These are phyloP conservation scores for Acanthococcus lagerstroemiae DNA, from an alignment of 2,888 invertebrate species.

Conservation along the genomic window DNA sequence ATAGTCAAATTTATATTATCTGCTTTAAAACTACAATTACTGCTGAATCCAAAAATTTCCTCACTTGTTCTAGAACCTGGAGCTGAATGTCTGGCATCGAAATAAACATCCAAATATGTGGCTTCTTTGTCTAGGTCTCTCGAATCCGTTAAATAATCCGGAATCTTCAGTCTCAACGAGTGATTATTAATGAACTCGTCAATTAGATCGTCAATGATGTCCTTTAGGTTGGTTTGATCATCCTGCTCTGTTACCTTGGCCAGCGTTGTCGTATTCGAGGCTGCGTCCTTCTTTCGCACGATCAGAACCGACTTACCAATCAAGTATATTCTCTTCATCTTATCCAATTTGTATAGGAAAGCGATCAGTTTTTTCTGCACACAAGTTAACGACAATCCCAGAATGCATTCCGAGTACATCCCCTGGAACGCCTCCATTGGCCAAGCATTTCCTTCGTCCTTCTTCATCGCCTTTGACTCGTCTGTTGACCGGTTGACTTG, in stretches of 20 bases:
- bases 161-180: constrained; percentile 41
- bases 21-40: too few relatives aligned
- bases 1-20: too few relatives aligned
- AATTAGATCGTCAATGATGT: constrained; percentile 47
- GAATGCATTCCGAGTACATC: constrained; percentile 48
- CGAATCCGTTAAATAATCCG: constrained; percentile 19
- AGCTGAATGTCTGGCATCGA: too few relatives aligned
- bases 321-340: constrained; percentile 47
- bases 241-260: neutral
- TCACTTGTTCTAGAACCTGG: too few relatives aligned
- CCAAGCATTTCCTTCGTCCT: neutral
- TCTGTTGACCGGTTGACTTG: too few relatives aligned
- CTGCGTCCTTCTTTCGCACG: constrained; percentile 14
- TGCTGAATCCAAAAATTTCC: too few relatives aligned
- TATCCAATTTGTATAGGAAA: constrained; percentile 47
- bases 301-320: constrained; percentile 47
- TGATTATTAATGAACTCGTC: constrained; percentile 51
- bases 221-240: constrained; percentile 21
- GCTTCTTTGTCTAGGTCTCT: neutral
- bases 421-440: constrained; percentile 43
- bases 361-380: constrained; percentile 48
- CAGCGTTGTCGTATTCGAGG: neutral
- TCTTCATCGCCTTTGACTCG: too few relatives aligned
- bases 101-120: constrained; percentile 18
- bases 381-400: constrained; percentile 48